These are phyloP conservation scores for Chauna torquata DNA, from an alignment of 2,113 vertebrate species.

Conservation along the genomic window DNA sequence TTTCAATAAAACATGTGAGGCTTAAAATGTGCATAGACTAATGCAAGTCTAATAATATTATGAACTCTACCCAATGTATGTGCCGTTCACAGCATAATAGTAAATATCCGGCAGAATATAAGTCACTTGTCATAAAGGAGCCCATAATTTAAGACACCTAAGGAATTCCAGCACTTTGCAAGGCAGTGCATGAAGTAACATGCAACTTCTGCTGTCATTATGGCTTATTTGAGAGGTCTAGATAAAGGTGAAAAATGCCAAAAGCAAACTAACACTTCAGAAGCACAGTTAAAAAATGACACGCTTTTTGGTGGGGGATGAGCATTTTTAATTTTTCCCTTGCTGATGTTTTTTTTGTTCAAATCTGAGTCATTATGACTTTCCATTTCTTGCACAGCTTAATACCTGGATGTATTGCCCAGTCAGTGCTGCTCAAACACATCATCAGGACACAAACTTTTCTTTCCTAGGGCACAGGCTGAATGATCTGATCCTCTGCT, in stretches of 20 bases:
- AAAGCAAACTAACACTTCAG: constrained; percentile 66
- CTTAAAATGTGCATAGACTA: background rate
- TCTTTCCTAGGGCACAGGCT: background rate
- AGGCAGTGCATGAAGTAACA: constrained; percentile 60
- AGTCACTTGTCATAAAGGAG: constrained; percentile 1
- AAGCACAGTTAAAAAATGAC: constrained; percentile 39
- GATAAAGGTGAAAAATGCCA: constrained; percentile 60
- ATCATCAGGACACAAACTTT: background rate
- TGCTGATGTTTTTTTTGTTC: background rate
- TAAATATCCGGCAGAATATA: constrained; percentile 5
- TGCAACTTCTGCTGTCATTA: constrained; percentile 48
- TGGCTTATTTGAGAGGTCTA: constrained; percentile 50
- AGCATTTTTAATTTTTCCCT: background rate
- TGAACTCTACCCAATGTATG: background rate
- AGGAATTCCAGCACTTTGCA: constrained; percentile 15
- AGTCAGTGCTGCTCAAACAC: background rate
- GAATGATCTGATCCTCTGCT: background rate
- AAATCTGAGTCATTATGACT: constrained; percentile 19
- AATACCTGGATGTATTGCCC: background rate
- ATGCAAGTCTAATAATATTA: background rate
- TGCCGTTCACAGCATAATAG: background rate
- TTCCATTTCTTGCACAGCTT: background rate
- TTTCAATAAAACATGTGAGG: background rate
- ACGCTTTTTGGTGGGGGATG: background rate
- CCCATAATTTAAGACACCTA: constrained; percentile 48